Evolutionary conservation across 2,113 vertebrate genomes (phyloP), one percentile per base, ranked within the genome.

Genomic region (Apteryx mantelli): DNA sequence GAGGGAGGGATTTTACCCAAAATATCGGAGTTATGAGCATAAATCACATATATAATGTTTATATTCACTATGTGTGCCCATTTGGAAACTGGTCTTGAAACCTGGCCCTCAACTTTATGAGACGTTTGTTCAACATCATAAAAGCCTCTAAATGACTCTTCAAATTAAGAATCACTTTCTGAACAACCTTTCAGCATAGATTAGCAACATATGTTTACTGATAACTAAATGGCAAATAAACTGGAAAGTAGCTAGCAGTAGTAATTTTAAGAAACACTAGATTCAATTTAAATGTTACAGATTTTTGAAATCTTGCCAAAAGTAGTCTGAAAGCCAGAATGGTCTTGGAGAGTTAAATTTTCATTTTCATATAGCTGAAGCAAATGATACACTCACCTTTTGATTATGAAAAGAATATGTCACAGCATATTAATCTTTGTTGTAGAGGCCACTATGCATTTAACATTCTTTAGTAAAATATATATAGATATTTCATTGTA

Each of bases 331-430:
- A 96, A 93, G 91, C 4, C 2, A 65, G 77, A 97, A 96, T 86
- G 42, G 94, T 81, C 87, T 89, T 81, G 71, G 82, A 92, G 70
- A 88, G 92, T 92, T 95, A 84, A 91, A 92, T 97, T 92, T 96
- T 97, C 77, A 91, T 97, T 98, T 97, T 96, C 73, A 89, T 96
- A 96, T 88, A 96, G 95, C 91, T 93, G 95, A 97, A 97, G 84
- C 78, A 89, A 88, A 97, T 87, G 83, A 97, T 93, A 93, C 86
- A 80, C 89, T 90, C 79, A 88, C 71, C 83, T 94, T 86, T 81
- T 74, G 93, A 97, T 92, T 91, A 91, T 94, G 95, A 97, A 97
- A 96, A 86, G 95, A 66, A 78, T 92, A 18, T 96, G 95, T 95
- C 95, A 97, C 93, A 96, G 80, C 55, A 84, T 94, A 96, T 94